Evolutionary conservation across 2,113 vertebrate genomes (phyloP).

Genomic region (Ailuropoda melanoleuca): DNA sequence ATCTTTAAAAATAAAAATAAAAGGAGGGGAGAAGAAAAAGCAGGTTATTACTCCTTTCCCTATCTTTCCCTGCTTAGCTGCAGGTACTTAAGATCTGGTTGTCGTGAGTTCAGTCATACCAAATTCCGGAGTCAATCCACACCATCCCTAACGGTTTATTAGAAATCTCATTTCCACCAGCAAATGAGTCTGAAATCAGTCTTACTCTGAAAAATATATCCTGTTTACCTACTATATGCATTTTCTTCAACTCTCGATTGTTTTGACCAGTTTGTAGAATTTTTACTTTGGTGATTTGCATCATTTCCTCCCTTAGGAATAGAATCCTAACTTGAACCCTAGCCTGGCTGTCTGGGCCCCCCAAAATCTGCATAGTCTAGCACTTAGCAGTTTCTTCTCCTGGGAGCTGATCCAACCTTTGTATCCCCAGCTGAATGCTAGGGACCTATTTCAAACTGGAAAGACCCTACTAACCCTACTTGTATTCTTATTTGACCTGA

Average conservation of each 20-base stretch:
- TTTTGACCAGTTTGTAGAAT: conserved; percentile 9
- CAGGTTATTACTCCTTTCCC: not conserved
- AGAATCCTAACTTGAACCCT: conserved; percentile 56
- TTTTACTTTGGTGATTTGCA: conserved; percentile 27
- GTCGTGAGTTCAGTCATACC: not conserved
- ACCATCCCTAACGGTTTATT: not conserved
- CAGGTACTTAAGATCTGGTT: not conserved
- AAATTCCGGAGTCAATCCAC: not conserved
- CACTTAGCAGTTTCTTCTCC: not conserved
- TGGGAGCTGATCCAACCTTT: not conserved
- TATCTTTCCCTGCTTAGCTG: not conserved
- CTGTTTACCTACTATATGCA: not conserved
- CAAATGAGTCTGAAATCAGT: not conserved
- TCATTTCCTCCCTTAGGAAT: conserved; percentile 10
- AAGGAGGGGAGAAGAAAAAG: not conserved
- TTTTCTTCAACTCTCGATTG: not conserved
- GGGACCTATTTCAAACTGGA: not conserved
- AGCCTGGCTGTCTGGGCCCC: not conserved
- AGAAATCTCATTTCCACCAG: not conserved
- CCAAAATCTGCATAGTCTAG: not conserved
- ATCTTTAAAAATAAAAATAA: too few relatives aligned
- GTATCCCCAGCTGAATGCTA: not conserved
- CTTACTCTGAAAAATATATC: conserved; percentile 15
- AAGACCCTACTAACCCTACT: not conserved
- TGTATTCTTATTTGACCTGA: not conserved